Evolutionary conservation across 2,888 invertebrate species (phyloP).

Genomic region (Rhaphigaster nebulosa): DNA sequence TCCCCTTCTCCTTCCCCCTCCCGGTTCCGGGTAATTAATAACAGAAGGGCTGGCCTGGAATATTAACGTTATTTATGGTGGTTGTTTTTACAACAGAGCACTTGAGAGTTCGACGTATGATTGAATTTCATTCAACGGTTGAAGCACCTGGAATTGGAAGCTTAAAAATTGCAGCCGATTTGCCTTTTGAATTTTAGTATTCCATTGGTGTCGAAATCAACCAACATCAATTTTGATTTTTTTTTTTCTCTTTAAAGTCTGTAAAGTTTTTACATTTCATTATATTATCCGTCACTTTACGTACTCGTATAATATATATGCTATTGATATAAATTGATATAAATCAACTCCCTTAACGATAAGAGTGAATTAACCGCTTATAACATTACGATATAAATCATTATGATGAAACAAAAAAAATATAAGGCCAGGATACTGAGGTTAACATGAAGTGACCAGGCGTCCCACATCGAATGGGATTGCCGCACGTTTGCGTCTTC

Average conservation of each 20-base stretch:
- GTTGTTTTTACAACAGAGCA: background rate
- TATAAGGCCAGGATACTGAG: too few species aligned
- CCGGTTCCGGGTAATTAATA: background rate
- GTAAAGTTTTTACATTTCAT: background rate
- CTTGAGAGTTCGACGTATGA: conserved; percentile 22
- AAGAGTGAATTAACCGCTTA: too few species aligned
- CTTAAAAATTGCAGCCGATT: background rate
- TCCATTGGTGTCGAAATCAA: background rate
- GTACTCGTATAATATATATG: background rate
- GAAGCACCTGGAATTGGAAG: background rate
- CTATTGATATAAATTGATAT: too few species aligned
- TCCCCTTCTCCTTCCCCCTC: background rate
- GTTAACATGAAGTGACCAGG: too few species aligned
- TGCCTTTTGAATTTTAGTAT: background rate
- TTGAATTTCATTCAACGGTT: background rate
- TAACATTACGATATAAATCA: too few species aligned
- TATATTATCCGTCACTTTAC: background rate
- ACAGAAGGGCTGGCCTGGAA: background rate
- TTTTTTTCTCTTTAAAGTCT: background rate
- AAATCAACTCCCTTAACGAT: too few species aligned
- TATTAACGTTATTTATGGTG: conserved; percentile 13
- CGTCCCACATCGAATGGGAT: too few species aligned
- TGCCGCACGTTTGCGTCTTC: too few species aligned
- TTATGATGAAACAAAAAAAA: too few species aligned
- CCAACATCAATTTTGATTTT: background rate